Evolutionary conservation across 1,140 invertebrate genomes (phyloP), one percentile per base, ranked within the genome.

Genomic region (Brachionus rotundiformis): DNA sequence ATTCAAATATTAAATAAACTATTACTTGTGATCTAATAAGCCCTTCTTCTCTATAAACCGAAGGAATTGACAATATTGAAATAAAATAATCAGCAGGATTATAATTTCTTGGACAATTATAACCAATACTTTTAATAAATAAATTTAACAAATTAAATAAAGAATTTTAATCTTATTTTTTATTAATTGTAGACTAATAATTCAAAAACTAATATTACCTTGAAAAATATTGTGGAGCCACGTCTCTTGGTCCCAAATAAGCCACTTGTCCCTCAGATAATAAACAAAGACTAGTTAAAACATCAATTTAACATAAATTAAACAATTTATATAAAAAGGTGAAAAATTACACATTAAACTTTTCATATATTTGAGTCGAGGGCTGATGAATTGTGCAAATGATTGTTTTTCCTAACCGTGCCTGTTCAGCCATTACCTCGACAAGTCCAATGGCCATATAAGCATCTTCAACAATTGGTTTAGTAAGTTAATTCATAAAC

Each of bases 321-420:
- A 11, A 92, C 90, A 47, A 93, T 93, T 82, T 92, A 91, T 84
- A 92, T 92, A 11, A 94, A 87, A 25, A 94, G 87, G n/a, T 94
- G 87, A 87, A 85, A 92, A 41, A 63, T 73, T 73, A 73, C 68
- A 41, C 93, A 86, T 97, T 94, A 87, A 98, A 98, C 88, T 98
- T 91, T 13, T 92, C 92, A 85, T 94, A 98, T 0, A 98, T 88
- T 83, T 98, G 94, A 0, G 94, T 96, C 0, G 94, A 95, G 0
- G 96, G 96, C 86, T 98, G 96, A 88, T 98, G 96, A 82, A 98
- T 95, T 2, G 95, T 98, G 84, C 92, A 93, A 29, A 98, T 89
- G 39, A 98, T 92, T 0, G 95, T 97, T 87, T 95, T 95, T 5
- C 95, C 94, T 85, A 92, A 92, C 33, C 90, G 87, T 0, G 95